Percentiles rank a stretch among this genome's conserved stretches.
Conservation (phyloP, 2,113 vertebrate species). For the Coturnix japonica region DNA sequence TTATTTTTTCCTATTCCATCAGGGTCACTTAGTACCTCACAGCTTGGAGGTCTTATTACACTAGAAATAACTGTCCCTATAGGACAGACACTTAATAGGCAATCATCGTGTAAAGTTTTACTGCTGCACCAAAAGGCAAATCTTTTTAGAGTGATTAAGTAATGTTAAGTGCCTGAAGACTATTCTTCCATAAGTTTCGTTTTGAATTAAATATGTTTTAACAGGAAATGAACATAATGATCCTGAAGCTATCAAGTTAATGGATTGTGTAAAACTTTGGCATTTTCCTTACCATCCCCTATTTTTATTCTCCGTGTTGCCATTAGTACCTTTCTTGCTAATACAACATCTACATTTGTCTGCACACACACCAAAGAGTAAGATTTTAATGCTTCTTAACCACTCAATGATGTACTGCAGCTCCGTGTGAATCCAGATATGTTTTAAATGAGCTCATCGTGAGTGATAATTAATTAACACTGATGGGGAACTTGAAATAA, state of each 20-base stretch:
- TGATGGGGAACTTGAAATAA: conserved; percentile 22
- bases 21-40: conserved; percentile 13
- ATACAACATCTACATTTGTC: neutral
- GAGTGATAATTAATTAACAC: conserved; percentile 62
- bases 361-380: neutral
- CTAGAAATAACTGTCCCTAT: conserved; percentile 21
- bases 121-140: neutral
- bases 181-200: neutral
- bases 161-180: neutral
- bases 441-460: conserved; percentile 28
- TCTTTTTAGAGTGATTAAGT: conserved; percentile 25
- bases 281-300: neutral
- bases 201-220: conserved; percentile 42
- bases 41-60: neutral
- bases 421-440: conserved; percentile 20
- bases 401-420: conserved; percentile 28
- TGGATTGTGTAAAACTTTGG: conserved; percentile 33
- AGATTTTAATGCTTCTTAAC: conserved; percentile 60
- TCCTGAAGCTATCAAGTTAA: conserved; percentile 37
- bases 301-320: conserved; percentile 25
- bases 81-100: neutral
- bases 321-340: conserved; percentile 9
- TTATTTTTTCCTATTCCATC: neutral
- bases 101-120: conserved; percentile 27
- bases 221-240: conserved; percentile 10